phyloP scores from a whole-genome alignment of 2,797 vertebrate species.

The Delichon dasypus region DNA sequence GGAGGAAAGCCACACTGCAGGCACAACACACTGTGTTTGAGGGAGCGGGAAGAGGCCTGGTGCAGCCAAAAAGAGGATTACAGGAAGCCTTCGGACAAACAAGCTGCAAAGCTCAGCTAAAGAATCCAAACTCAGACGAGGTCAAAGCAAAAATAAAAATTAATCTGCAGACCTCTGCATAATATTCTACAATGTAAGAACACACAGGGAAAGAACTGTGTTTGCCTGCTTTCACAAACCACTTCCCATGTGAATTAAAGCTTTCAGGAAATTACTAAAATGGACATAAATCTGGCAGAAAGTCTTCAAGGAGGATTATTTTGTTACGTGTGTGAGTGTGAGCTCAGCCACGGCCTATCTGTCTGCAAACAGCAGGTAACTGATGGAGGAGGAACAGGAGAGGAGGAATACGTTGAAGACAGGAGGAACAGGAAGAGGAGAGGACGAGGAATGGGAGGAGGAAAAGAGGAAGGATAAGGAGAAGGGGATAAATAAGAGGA shows the following conservation, averaged over 20 bases:
- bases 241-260: background rate
- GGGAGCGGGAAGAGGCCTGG: background rate
- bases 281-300: fast-evolving
- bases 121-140: background rate
- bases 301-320: background rate
- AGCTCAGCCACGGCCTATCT: background rate
- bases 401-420: background rate
- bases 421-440: background rate
- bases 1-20: background rate
- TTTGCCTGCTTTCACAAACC: background rate
- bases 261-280: background rate
- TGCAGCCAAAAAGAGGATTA: background rate
- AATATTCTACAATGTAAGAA: background rate
- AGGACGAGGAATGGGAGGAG: background rate
- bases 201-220: fast-evolving
- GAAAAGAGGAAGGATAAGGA: background rate
- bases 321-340: background rate
- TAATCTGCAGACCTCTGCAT: background rate
- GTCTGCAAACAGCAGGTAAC: background rate
- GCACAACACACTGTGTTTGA: fast-evolving
- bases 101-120: background rate
- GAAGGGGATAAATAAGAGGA: background rate
- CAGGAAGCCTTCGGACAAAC: background rate
- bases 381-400: background rate
- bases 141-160: background rate